Conservation (phyloP, 2,797 vertebrate genomes). For the Cirrhinus mrigala region DNA sequence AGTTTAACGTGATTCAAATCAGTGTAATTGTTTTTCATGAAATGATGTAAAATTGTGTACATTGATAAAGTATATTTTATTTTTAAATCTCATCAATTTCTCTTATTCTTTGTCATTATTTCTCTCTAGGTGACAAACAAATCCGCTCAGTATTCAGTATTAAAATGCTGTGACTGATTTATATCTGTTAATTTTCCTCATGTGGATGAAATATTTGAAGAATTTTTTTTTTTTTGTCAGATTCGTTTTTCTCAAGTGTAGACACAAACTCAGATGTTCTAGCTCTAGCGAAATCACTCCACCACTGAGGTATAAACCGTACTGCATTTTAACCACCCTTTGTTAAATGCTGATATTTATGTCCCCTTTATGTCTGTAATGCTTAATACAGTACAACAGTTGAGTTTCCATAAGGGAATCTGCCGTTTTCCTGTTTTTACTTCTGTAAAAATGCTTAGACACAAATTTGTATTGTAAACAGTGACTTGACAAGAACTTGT, state of each 20-base stretch:
- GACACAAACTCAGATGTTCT: not conserved
- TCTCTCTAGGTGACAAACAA: not conserved
- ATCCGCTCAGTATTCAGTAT: not conserved
- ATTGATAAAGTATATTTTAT: not conserved
- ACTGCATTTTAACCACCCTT: not conserved
- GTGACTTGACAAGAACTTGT: too few relatives aligned
- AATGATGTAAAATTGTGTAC: not conserved
- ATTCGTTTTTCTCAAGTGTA: not conserved
- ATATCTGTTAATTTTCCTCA: not conserved
- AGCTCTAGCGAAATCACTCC: not conserved
- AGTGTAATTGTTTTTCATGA: not conserved
- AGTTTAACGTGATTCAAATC: not conserved
- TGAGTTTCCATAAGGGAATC: too few relatives aligned
- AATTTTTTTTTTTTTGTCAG: too few relatives aligned
- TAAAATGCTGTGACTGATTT: not conserved
- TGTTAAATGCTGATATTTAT: not conserved
- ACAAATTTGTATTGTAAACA: too few relatives aligned
- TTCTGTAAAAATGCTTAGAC: too few relatives aligned
- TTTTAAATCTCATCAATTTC: not conserved
- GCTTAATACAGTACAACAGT: too few relatives aligned
- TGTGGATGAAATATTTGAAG: not conserved
- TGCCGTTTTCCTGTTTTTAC: too few relatives aligned
- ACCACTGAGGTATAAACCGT: too few relatives aligned
- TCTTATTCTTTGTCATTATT: not conserved
- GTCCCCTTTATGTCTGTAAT: too few relatives aligned